A percentile compares a stretch with the other conserved stretches of the same genome.
phyloP scores from a whole-genome alignment of 2,797 vertebrate genomes.

The Pterois miles region DNA sequence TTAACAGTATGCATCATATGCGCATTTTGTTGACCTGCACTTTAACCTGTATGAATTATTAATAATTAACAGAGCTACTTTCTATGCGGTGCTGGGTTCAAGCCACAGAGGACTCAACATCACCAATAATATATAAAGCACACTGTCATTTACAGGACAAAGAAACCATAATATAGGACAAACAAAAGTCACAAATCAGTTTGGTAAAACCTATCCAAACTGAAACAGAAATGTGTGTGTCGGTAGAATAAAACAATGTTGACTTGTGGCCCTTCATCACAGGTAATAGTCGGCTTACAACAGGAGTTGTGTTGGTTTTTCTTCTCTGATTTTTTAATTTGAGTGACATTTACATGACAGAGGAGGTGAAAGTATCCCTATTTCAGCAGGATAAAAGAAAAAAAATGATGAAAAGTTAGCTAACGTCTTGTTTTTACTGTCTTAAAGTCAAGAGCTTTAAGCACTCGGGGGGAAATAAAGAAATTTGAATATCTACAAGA shows the following conservation, averaged over 20 bases:
- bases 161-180: not conserved
- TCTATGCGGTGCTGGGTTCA: not conserved
- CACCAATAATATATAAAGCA: not conserved
- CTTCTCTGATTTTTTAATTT: not conserved
- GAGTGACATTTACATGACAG: too few species aligned
- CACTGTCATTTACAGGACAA: not conserved
- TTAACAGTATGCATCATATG: conserved; percentile 5
- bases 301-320: not conserved
- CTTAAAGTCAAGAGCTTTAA: not conserved
- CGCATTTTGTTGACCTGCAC: conserved; percentile 25
- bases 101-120: conserved; percentile 6
- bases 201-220: not conserved
- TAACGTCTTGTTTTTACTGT: too few species aligned
- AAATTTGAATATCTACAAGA: not conserved
- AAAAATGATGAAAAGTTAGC: not conserved
- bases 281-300: too few species aligned
- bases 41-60: conserved; percentile 42
- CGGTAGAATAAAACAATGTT: not conserved
- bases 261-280: too few species aligned
- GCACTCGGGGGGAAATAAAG: not conserved
- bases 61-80: not conserved
- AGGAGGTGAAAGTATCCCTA: not conserved
- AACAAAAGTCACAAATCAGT: not conserved
- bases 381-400: not conserved
- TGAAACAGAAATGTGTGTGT: not conserved